Percentiles rank a stretch among this genome's conserved stretches.
Evolutionary conservation across 2,797 vertebrate species (phyloP).

Genomic region (Odontamblyopus lacepedii): DNA sequence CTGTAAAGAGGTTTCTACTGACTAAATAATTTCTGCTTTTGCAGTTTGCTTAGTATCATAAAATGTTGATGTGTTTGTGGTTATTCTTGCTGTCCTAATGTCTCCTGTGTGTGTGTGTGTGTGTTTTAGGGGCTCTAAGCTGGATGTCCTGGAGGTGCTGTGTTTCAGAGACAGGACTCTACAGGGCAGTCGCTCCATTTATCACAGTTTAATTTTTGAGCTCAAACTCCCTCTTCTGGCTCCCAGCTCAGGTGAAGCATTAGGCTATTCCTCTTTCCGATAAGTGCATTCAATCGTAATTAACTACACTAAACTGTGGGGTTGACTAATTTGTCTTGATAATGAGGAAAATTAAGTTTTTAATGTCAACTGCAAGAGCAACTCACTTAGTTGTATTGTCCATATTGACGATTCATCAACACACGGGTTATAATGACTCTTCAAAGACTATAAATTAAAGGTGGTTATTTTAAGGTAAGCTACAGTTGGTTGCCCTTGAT

Average conservation of each 20-base stretch:
- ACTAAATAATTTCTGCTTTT: neutral
- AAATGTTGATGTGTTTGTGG: neutral
- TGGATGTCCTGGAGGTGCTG: conserved; percentile 86
- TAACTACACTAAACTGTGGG: neutral
- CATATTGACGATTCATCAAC: neutral
- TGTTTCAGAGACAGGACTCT: conserved; percentile 94
- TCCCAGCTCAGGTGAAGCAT: conserved; percentile 81
- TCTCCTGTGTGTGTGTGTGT: conserved; percentile 5
- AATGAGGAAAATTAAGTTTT: conserved; percentile 49
- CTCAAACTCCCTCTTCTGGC: conserved; percentile 84
- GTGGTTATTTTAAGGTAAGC: neutral
- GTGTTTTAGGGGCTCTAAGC: conserved; percentile 77
- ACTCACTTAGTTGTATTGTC: too few species aligned
- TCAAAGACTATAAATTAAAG: neutral
- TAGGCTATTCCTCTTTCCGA: neutral
- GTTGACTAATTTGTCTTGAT: conserved; percentile 28
- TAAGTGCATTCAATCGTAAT: neutral
- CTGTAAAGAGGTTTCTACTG: neutral
- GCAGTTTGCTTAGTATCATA: neutral
- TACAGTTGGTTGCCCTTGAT: neutral
- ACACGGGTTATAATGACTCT: neutral
- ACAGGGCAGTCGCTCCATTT: conserved; percentile 86
- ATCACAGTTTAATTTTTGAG: conserved; percentile 91
- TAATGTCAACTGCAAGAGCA: conserved; percentile 34
- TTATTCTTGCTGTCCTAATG: conserved; percentile 3